Evolutionary conservation across 35 echinoderm and acorn worm species (phyloP).

Genomic region (Heliocidaris erythrogramma): DNA sequence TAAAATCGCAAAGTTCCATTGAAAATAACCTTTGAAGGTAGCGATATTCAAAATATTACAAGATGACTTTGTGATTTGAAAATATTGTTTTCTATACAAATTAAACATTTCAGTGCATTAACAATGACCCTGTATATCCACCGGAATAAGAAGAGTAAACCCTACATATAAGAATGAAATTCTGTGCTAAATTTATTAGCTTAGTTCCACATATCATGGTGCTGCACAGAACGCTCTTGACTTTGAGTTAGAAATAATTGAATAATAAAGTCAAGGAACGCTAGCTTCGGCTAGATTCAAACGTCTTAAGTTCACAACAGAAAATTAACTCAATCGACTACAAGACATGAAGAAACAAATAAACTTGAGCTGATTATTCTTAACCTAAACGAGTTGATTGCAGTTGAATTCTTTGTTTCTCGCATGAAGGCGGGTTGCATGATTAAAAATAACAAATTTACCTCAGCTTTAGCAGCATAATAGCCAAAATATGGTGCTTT

Average conservation of each 20-base stretch:
- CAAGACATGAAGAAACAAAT: constrained; percentile 10
- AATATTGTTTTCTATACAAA: neutral
- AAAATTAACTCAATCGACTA: neutral
- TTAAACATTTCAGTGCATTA: neutral
- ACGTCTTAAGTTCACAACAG: neutral
- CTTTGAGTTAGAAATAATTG: neutral
- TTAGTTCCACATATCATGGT: neutral
- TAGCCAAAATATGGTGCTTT: neutral
- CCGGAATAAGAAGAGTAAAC: neutral
- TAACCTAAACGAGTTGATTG: neutral
- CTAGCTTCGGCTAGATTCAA: neutral
- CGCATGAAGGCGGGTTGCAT: neutral
- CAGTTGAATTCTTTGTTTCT: neutral
- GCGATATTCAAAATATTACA: neutral
- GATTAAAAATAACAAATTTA: neutral
- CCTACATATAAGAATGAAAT: neutral
- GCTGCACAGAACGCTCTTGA: neutral
- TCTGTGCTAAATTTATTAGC: neutral
- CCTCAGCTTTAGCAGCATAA: neutral
- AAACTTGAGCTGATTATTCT: constrained; percentile 2
- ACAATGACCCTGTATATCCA: constrained; percentile 10
- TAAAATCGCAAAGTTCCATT: neutral
- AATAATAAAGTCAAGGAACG: neutral
- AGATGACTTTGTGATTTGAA: neutral
- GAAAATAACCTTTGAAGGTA: neutral